Base-by-base conservation (phyloP, 2,113 vertebrate genomes). In the Oncorhynchus nerka region DNA sequence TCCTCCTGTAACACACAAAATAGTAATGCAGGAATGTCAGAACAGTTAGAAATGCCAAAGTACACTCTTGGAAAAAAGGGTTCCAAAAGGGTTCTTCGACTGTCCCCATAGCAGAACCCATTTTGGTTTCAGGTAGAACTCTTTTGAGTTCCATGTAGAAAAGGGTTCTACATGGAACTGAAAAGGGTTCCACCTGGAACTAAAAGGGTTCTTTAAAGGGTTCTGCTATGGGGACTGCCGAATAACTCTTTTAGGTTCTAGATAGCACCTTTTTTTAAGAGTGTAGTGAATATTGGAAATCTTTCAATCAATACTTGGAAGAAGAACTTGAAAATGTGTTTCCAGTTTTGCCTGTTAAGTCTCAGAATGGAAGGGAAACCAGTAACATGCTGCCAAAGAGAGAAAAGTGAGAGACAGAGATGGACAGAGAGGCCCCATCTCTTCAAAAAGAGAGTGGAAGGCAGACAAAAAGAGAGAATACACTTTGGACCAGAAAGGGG, bases 1-100 rank as follows among this genome's bases (percentile, higher is more conserved):
- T 98, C 90, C 96, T 99, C 91, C 96, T 99, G 89, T 64, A 70
- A 91, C 69, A 92, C 65, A 87, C 39, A 49, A 34, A 75, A 62
- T 8, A 62, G 59, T 16, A 4, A 62, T 22, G 16, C 59, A 62
- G 19, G 59, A 22, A 4, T 19, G n/a, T 62, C 59, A 62, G n/a
- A 62, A 62, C 9, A 45, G 39, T 45, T 45, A 45, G 39, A 45
- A 45, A 45, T 9, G 39, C 9, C 39, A 45, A 45, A 45, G 9
- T 45, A 45, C 39, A 11, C 39, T 45, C 39, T 45, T 45, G 11
- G 39, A 45, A 45, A 45, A 11, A 45, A 45, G 9, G 39, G 39
- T 45, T 11, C 39, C 39, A 11, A 45, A 45, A 12, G 9, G 39
- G 39, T 45, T 12, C 8, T 45, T 45, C 9, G 9, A 11, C 9